Base-by-base conservation (phyloP, 2,797 vertebrate species). In the Microctenopoma lineatum region DNA sequence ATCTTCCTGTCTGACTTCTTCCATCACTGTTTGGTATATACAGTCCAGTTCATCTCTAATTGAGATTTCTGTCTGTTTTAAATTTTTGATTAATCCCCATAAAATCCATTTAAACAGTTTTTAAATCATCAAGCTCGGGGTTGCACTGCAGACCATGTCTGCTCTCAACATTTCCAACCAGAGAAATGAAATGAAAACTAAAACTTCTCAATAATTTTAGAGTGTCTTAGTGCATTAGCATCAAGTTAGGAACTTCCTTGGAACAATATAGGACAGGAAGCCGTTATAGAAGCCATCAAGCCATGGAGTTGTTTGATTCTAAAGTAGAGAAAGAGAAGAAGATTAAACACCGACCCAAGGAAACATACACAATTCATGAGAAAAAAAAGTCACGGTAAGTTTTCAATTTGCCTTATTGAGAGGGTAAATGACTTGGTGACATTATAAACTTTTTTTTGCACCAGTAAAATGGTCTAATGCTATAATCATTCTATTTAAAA, bases 221-320 rank as follows among this genome's bases (percentile, higher is more conserved):
- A 53, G 27, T 69, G 76, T 83, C 80, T 70, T 27, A n/a, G 25
- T 44, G 74, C n/a, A 66, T 89, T 77, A 83, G 69, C 66, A 74
- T 85, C 67, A 80, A 59, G 60, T 62, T 71, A 54, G 73, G 60
- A 51, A 77, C 63, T 75, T 80, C 46, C 57, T 66, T 42, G 14
- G 68, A 66, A 77, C 73, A 72, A 80, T 70, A 66, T 51, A 55
- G 75, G 54, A 59, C 36, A 44, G n/a, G 65, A 62, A 72, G 71
- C 76, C 29, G 11, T 56, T 69, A 65, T 51, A 5, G 51, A 21
- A 77, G 70, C 69, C 46, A 60, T 70, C 9, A 8, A 21, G 21
- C 21, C 21, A 21, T 86, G 78, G 57, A 79, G 79, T 76, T 72
- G 59, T 76, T 63, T 26, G 54, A 81, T 86, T 81, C 61, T 81